These are phyloP conservation scores for Phodopus roborovskii DNA, from an alignment of 2,113 vertebrate species.

Conservation along the genomic window DNA sequence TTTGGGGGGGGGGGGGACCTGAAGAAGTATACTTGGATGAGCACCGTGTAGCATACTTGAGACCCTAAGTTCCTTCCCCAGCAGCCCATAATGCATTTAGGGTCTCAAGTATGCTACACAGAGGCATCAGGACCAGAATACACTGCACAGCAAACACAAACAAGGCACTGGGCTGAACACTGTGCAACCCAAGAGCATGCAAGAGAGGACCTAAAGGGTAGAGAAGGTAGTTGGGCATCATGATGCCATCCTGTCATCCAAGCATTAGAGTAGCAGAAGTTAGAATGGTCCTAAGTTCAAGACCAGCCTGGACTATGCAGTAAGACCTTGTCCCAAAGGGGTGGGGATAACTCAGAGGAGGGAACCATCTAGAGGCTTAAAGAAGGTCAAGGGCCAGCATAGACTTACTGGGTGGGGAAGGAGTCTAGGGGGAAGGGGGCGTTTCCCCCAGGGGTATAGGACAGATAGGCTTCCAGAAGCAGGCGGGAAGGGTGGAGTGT, in stretches of 20 bases:
- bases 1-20: too few species aligned
- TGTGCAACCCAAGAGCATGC: not conserved
- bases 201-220: not conserved
- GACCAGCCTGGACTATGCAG: not conserved
- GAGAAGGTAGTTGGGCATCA: not conserved
- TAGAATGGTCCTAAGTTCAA: not conserved
- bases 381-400: not conserved
- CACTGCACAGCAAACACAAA: not conserved
- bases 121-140: too few species aligned
- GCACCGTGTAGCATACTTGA: not conserved
- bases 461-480: not conserved
- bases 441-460: not conserved
- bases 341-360: not conserved
- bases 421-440: not conserved
- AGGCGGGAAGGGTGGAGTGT: conserved; percentile 33
- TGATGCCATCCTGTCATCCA: not conserved
- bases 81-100: not conserved
- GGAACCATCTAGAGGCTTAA: not conserved
- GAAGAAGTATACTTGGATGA: not conserved
- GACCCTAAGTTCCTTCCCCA: not conserved
- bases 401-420: rapidly evolving
- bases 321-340: not conserved
- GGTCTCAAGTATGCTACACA: too few species aligned
- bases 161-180: not conserved
- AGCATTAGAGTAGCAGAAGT: not conserved